phyloP scores from a whole-genome alignment of 1,140 invertebrate species.

The Nymphalis io region DNA sequence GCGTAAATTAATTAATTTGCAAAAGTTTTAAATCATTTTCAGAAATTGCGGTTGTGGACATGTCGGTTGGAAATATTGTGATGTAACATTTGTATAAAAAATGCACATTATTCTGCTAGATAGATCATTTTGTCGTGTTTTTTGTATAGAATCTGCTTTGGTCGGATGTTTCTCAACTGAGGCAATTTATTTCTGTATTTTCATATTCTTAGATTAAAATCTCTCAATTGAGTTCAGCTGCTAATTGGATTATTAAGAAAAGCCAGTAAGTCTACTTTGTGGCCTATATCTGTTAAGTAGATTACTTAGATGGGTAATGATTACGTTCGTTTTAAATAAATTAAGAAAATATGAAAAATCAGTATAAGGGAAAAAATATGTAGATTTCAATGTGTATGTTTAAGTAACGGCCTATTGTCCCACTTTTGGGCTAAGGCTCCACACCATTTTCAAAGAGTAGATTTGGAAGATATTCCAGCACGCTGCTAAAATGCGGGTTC shows the following conservation, averaged over 20 bases:
- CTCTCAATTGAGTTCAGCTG: background rate
- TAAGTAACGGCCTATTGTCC: too few species aligned
- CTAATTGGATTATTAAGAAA: conserved; percentile 1
- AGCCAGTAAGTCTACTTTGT: background rate
- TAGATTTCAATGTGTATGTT: too few species aligned
- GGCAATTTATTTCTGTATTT: background rate
- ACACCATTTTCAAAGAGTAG: too few species aligned
- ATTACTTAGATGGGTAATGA: background rate
- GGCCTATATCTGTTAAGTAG: background rate
- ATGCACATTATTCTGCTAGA: too few species aligned
- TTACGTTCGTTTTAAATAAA: background rate
- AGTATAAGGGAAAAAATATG: too few species aligned
- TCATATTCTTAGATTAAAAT: background rate
- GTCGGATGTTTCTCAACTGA: too few species aligned
- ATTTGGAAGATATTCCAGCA: too few species aligned
- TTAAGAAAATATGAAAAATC: too few species aligned
- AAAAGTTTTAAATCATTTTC: background rate
- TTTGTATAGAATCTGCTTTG: background rate
- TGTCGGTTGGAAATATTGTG: background rate
- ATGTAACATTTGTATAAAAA: background rate
- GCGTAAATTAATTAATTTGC: background rate
- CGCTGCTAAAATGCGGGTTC: too few species aligned
- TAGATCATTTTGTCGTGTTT: background rate
- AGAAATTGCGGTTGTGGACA: background rate
- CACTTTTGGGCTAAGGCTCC: too few species aligned